Evolutionary conservation across 2,113 vertebrate genomes (phyloP), one percentile per base, ranked within the genome.

Genomic region (Coptodon rendalli): DNA sequence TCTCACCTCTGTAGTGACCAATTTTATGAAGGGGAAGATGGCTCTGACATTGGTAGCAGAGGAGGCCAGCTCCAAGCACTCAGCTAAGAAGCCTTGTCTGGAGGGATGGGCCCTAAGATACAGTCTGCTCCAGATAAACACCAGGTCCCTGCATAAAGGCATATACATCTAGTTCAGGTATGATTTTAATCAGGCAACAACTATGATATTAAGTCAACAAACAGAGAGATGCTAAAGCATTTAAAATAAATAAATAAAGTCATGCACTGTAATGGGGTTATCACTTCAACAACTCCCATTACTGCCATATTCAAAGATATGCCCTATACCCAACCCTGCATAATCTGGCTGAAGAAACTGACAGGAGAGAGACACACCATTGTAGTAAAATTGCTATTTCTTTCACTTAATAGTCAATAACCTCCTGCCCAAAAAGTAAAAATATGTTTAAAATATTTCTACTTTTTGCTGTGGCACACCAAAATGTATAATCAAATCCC

Each of bases 11-110:
- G 97, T 95, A 87, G 96, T 97, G 95, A 99, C 97, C 88, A 98
- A 96, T 95, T 99, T 99, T 96, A 99, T 98, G 96, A 99, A 99
- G 93, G 98, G 98, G 92, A 99, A 99, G 94, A 99, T 98, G 73
- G 98, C 97, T 96, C 97, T 97, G 90, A 98, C 93, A 90, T 99
- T 99, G 84, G 97, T 97, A 85, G 97, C 97, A 93, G 97, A 97
- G 90, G 97, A 96, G 84, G 98, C 96, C 88, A 99, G 96, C 83
- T 97, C 96, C 91, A 97, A 97, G 93, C 99, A 99, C 80, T 99
- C 98, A 88, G 97, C 96, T 31, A 99, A 95, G 96, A 99, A 99
- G 88, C 97, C 96, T 95, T 98, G 96, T 88, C 96, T 97, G 57
- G 97, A 98, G 53, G 97, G 96, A 93, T 99, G 98, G 73, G 97